These are phyloP conservation scores for Epinephelus malabaricus DNA, from an alignment of 2,797 vertebrate species.

Conservation along the genomic window DNA sequence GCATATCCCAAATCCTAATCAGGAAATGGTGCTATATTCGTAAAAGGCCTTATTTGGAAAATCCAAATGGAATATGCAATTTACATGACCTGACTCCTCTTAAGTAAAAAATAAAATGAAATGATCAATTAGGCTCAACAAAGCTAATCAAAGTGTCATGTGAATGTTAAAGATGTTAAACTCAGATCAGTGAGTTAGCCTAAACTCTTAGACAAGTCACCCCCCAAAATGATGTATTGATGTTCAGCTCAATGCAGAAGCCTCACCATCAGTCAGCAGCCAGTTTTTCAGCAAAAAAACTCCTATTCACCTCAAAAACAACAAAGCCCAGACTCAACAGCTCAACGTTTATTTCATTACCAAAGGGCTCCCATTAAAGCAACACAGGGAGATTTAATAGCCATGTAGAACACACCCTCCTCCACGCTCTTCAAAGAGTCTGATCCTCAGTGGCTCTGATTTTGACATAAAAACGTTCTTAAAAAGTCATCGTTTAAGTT, in stretches of 20 bases:
- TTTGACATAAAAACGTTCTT: conserved; percentile 49
- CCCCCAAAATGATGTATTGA: neutral
- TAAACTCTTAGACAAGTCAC: neutral
- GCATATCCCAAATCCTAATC: too few relatives aligned
- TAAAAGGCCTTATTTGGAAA: too few relatives aligned
- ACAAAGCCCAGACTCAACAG: conserved; percentile 56
- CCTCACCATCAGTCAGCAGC: conserved; percentile 22
- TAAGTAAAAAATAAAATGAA: too few relatives aligned
- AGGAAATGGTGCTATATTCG: too few relatives aligned
- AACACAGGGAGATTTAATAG: conserved; percentile 58
- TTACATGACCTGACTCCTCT: too few relatives aligned
- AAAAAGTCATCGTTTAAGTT: conserved; percentile 64
- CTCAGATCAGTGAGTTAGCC: too few relatives aligned
- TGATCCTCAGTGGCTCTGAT: conserved; percentile 37
- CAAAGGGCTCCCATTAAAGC: conserved; percentile 67
- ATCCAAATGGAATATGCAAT: too few relatives aligned
- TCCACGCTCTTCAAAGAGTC: conserved; percentile 59
- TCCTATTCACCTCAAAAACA: conserved; percentile 30
- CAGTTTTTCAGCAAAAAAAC: conserved; percentile 36
- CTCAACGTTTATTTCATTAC: conserved; percentile 67
- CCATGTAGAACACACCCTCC: conserved; percentile 45
- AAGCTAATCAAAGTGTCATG: too few relatives aligned
- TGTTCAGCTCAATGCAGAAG: conserved; percentile 18
- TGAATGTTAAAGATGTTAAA: too few relatives aligned
- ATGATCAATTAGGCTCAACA: too few relatives aligned